phyloP scores from a whole-genome alignment of 2,797 vertebrate species.

The Tolypeutes matacus region DNA sequence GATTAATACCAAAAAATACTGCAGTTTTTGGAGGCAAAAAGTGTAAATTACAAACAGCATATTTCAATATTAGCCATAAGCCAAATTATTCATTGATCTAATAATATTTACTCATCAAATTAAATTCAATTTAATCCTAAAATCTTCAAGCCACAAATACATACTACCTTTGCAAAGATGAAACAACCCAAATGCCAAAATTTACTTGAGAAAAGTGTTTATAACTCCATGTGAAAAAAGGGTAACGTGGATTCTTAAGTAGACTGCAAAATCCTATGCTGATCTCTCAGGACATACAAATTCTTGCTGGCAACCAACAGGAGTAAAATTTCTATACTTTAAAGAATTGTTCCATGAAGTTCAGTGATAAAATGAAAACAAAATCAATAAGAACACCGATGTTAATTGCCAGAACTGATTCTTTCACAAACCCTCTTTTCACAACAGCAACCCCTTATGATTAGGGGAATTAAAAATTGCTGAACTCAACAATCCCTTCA shows the following conservation, averaged over 20 bases:
- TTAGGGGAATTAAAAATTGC: constrained; percentile 80
- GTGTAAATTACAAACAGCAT: constrained; percentile 56
- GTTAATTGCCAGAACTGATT: constrained; percentile 75
- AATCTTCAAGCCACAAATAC: constrained; percentile 61
- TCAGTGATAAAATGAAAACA: constrained; percentile 68
- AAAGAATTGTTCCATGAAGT: constrained; percentile 56
- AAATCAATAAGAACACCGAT: constrained; percentile 67
- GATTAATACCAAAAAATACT: constrained; percentile 2
- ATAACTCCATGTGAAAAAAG: constrained; percentile 55
- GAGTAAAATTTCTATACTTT: constrained; percentile 62
- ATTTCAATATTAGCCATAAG: constrained; percentile 50
- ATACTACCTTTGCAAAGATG: constrained; percentile 65
- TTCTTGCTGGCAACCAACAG: constrained; percentile 59
- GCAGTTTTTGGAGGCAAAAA: constrained; percentile 34
- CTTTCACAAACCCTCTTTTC: constrained; percentile 79
- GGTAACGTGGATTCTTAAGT: constrained; percentile 46
- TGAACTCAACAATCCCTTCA: constrained; percentile 84
- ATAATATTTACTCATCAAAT: constrained; percentile 53
- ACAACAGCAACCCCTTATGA: constrained; percentile 77
- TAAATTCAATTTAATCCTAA: constrained; percentile 60
- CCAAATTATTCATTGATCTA: constrained; percentile 34
- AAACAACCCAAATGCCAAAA: constrained; percentile 61
- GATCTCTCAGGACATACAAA: constrained; percentile 14
- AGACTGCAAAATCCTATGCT: constrained; percentile 59
- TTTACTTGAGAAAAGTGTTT: constrained; percentile 67